A percentile compares a stretch with the other conserved stretches of the same genome.
Conservation (phyloP, 1,140 invertebrate species). For the Anastatus disparis region DNA sequence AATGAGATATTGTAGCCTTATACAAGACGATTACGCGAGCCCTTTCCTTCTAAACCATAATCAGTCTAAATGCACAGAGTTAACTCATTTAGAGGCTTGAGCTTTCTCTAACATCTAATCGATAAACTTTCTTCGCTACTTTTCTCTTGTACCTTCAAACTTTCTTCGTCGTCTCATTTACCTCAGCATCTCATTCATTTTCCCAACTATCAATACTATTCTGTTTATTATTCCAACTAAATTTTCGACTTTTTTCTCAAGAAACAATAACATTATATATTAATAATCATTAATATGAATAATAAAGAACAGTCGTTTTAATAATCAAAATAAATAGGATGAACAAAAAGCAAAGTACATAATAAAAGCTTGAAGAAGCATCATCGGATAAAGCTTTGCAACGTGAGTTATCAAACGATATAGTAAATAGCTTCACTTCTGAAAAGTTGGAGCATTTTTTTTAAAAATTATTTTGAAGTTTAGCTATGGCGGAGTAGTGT, state of each 20-base stretch:
- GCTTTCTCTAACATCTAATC: neutral
- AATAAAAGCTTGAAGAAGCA: neutral
- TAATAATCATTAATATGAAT: neutral
- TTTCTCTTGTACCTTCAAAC: too few relatives aligned
- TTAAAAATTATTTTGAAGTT: neutral
- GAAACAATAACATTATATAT: neutral
- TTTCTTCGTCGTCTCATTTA: too few relatives aligned
- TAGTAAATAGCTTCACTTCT: neutral
- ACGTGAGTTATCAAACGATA: neutral
- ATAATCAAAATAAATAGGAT: neutral
- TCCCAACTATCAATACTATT: neutral
- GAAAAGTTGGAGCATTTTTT: neutral
- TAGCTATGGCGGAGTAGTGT: neutral
- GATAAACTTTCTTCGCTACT: neutral
- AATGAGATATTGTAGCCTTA: slow-evolving; percentile 1
- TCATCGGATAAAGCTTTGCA: neutral
- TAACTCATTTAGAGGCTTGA: slow-evolving; percentile 3
- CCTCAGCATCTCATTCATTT: neutral
- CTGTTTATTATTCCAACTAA: too few relatives aligned
- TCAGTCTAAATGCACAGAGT: neutral
- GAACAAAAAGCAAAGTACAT: neutral
- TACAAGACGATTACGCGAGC: neutral
- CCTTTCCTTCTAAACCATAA: neutral
- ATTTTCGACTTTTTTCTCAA: neutral
- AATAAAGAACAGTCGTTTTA: too few relatives aligned